A percentile compares a stretch with the other conserved stretches of the same genome.
These are phyloP conservation scores for Camptogramma bilineatum DNA, from an alignment of 2,888 invertebrate genomes.

Conservation along the genomic window DNA sequence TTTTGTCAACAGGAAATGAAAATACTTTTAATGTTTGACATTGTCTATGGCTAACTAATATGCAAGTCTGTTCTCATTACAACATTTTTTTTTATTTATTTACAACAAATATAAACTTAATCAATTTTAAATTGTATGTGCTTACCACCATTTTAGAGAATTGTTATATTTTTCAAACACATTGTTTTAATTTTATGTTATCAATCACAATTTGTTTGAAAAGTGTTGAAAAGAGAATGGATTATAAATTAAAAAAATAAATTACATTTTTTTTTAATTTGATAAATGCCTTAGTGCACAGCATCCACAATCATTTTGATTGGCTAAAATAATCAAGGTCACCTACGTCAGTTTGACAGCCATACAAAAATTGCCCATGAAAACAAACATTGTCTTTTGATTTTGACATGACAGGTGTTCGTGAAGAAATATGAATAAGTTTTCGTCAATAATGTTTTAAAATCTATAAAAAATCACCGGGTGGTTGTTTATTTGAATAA, in stretches of 20 bases:
- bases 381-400: slow-evolving; percentile 49
- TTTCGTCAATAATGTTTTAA: slow-evolving; percentile 60
- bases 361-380: neutral
- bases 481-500: slow-evolving; percentile 28
- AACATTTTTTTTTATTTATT: no score
- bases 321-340: slow-evolving; percentile 4
- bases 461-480: slow-evolving; percentile 47
- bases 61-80: slow-evolving; percentile 4
- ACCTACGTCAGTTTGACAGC: slow-evolving; percentile 13
- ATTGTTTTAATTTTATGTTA: no score
- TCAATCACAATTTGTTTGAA: no score
- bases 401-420: slow-evolving; percentile 62
- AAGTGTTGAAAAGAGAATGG: no score
- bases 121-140: no score
- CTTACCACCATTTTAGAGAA: no score
- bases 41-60: slow-evolving; percentile 47
- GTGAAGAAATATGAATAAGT: slow-evolving; percentile 64
- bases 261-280: no score
- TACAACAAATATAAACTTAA: no score
- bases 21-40: slow-evolving; percentile 47
- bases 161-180: no score
- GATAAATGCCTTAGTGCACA: no score
- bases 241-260: no score
- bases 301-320: no score
- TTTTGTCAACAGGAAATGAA: slow-evolving; percentile 58